These are phyloP conservation scores for Caprella mutica DNA, from an alignment of 2,888 invertebrate species.

Conservation along the genomic window DNA sequence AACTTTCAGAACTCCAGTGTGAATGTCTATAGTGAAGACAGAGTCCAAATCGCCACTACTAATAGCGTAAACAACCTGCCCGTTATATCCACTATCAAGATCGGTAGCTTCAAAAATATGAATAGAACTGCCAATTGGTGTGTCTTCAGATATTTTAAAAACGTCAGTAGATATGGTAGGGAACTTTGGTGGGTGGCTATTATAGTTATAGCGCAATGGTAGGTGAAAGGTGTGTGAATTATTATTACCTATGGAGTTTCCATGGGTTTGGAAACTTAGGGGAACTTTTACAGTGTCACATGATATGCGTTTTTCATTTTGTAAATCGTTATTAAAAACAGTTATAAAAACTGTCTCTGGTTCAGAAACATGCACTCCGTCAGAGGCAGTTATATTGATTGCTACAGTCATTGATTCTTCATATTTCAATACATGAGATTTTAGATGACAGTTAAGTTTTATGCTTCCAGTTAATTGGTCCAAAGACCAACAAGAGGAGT, in stretches of 20 bases:
- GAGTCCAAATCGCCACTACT: slow-evolving; percentile 71
- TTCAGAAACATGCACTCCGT: slow-evolving; percentile 84
- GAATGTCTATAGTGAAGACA: slow-evolving; percentile 73
- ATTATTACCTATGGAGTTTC: too few species aligned
- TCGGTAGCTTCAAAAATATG: slow-evolving; percentile 32
- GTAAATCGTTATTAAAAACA: slow-evolving; percentile 55
- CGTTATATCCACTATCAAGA: slow-evolving; percentile 75
- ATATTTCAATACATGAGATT: slow-evolving; percentile 48
- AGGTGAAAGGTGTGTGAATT: too few species aligned
- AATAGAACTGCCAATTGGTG: slow-evolving; percentile 53
- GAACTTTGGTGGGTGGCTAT: slow-evolving; percentile 77
- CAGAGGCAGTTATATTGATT: slow-evolving; percentile 71
- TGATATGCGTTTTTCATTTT: too few species aligned
- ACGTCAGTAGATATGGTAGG: slow-evolving; percentile 62
- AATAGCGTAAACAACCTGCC: slow-evolving; percentile 73
- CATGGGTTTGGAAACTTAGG: too few species aligned
- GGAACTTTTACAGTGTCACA: too few species aligned
- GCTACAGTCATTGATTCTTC: slow-evolving; percentile 48
- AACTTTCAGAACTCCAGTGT: slow-evolving; percentile 71
- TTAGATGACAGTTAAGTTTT: slow-evolving; percentile 71
- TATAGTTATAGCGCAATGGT: slow-evolving; percentile 44
- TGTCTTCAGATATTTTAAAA: slow-evolving; percentile 72
- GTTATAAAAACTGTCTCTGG: slow-evolving; percentile 63
- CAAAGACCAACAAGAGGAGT: slow-evolving; percentile 75
- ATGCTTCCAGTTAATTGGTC: slow-evolving; percentile 70